These are phyloP conservation scores for Trisateles emortualis DNA, from an alignment of 2,888 invertebrate species.

Conservation along the genomic window DNA sequence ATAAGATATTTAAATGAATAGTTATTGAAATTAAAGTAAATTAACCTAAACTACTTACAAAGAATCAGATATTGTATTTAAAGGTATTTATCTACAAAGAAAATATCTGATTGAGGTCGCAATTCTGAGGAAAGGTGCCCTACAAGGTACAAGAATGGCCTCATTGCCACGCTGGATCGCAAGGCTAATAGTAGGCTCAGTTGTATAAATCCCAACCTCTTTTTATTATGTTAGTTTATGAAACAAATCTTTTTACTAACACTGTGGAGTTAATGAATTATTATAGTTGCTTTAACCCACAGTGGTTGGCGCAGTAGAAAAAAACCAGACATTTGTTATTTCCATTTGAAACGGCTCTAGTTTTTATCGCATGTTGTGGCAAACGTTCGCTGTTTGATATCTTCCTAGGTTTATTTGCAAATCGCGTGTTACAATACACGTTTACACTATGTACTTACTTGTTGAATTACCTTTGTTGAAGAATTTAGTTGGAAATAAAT, in stretches of 20 bases:
- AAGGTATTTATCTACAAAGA: no score
- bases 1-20: no score
- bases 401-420: slow-evolving; percentile 82
- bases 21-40: no score
- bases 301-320: slow-evolving; percentile 52
- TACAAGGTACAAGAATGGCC: no score
- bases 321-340: slow-evolving; percentile 73
- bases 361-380: slow-evolving; percentile 78
- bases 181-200: no score
- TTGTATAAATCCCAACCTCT: no score
- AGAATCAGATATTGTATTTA: no score
- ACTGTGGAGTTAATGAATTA: slow-evolving; percentile 47
- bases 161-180: no score
- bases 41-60: no score
- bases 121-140: no score
- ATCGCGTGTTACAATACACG: slow-evolving; percentile 76
- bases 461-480: slow-evolving; percentile 74
- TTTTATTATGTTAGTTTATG: slow-evolving; percentile 33
- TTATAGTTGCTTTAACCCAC: slow-evolving; percentile 57
- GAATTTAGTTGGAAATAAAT: slow-evolving; percentile 54
- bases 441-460: slow-evolving; percentile 71
- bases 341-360: slow-evolving; percentile 69
- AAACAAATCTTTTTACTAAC: slow-evolving; percentile 34
- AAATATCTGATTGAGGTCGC: no score
- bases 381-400: slow-evolving; percentile 75